phyloP scores from a whole-genome alignment of 2,888 invertebrate genomes.

The Leucoma salicis region DNA sequence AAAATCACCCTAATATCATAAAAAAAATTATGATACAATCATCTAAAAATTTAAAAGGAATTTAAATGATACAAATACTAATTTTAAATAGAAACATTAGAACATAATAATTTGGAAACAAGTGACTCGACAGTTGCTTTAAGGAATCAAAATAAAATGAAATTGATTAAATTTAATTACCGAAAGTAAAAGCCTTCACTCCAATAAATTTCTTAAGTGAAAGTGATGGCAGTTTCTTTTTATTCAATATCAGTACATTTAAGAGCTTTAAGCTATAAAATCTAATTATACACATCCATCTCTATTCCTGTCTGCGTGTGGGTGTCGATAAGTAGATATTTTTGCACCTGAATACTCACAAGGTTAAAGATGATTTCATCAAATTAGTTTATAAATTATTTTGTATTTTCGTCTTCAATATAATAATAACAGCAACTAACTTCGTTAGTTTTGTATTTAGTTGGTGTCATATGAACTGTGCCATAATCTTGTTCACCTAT shows the following conservation, averaged over 20 bases:
- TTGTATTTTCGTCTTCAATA: conserved; percentile 5
- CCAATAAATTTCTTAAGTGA: background rate
- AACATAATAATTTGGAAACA: too few species aligned
- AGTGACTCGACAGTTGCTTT: background rate
- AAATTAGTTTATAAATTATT: conserved; percentile 12
- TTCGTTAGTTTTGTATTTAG: too few species aligned
- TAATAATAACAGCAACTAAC: too few species aligned
- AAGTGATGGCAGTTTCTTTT: background rate
- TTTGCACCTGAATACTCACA: conserved; percentile 25
- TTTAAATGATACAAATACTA: too few species aligned
- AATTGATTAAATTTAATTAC: background rate
- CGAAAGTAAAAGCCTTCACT: background rate
- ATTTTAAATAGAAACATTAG: too few species aligned
- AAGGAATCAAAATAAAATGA: background rate
- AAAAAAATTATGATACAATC: too few species aligned
- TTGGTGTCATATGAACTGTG: too few species aligned
- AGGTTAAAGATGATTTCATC: conserved; percentile 22
- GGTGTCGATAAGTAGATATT: conserved; percentile 25
- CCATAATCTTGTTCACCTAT: too few species aligned
- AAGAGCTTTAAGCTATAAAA: conserved; percentile 13
- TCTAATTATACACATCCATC: conserved; percentile 26
- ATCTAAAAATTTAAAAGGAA: too few species aligned
- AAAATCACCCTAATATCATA: too few species aligned
- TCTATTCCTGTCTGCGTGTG: conserved; percentile 16
- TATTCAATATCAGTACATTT: background rate